Evolutionary conservation across 1,140 invertebrate genomes (phyloP), one percentile per base, ranked within the genome.

Genomic region (Drosophila melanica): DNA sequence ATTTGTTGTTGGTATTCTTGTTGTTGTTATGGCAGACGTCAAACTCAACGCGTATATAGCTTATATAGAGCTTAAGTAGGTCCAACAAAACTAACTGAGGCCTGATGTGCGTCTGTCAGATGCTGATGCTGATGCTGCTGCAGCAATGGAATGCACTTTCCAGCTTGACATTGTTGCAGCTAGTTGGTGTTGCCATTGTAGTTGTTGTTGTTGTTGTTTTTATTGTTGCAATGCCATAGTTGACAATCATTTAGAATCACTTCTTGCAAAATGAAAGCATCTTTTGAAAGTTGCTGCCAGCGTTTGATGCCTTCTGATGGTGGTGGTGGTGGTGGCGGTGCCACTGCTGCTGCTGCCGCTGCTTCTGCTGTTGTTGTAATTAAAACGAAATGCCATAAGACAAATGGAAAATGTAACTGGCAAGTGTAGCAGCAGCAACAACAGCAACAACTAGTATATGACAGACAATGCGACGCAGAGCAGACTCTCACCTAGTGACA

Each of bases 201-300:
- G 71, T 47, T 70, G 65, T 41, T 57, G 37, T 39, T 58, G 41
- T 20, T 67, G 71, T 47, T 70, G 65, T 41, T 69, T 35, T 54
- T 86, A 50, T 33, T 80, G 78, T 79, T 81, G 81, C 76, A 77
- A 63, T 84, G 82, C 84, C 84, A 87, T 87, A 87, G 84, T 87
- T 87, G 84, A 87, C 84, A 87, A 87, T 87, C 84, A 89, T 89
- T 87, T 89, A 87, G 84, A 87, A 87, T 87, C 84, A 86, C 82
- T 86, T 86, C 84, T 84, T 77, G 84, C 79, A 87, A 87, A 87
- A 87, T 87, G 84, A 87, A 87, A 87, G 84, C 84, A 87, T 89
- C 84, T 87, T 87, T 87, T 87, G 84, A 87, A 87, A 87, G 84
- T 87, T 87, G 79, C 76, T 81, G 77, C 67, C 57, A 74, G 53